Evolutionary conservation across 2,113 vertebrate species (phyloP).

Genomic region (Oryzias woworae): DNA sequence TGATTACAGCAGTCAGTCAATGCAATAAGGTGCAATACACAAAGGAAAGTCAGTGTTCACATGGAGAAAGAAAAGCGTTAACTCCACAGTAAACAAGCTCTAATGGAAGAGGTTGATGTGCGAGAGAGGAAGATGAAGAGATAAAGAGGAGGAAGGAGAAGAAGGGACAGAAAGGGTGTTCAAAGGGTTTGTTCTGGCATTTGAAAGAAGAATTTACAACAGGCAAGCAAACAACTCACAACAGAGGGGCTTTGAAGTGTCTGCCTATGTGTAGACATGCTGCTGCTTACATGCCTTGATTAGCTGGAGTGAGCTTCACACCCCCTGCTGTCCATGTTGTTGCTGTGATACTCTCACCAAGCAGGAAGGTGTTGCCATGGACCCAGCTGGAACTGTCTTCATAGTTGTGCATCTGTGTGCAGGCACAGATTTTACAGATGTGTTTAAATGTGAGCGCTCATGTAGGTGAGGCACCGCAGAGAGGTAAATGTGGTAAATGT

Average conservation of each 20-base stretch:
- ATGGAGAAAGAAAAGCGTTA: constrained; percentile 26
- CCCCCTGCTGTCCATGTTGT: constrained; percentile 57
- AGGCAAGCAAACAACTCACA: constrained; percentile 36
- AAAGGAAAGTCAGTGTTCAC: constrained; percentile 1
- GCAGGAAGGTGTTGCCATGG: constrained; percentile 45
- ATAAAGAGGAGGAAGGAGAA: constrained; percentile 13
- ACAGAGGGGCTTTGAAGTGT: constrained; percentile 59
- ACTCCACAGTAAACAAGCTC: constrained; percentile 42
- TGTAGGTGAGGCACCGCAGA: constrained; percentile 13
- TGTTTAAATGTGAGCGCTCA: neutral
- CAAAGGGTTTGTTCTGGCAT: constrained; percentile 57
- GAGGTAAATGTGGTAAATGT: constrained; percentile 7
- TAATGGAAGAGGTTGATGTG: constrained; percentile 37
- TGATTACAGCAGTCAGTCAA: constrained; percentile 32
- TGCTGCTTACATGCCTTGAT: constrained; percentile 56
- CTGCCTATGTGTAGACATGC: constrained; percentile 41
- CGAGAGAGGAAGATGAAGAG: constrained; percentile 19
- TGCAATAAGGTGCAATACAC: constrained; percentile 49
- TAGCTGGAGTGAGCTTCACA: constrained; percentile 42
- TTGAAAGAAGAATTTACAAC: constrained; percentile 50
- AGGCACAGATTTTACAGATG: neutral
- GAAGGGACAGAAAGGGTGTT: constrained; percentile 41
- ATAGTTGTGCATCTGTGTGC: constrained; percentile 8
- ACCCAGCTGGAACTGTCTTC: constrained; percentile 56
- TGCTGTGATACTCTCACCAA: constrained; percentile 55